phyloP scores from a whole-genome alignment of 2,888 invertebrate genomes.

The Nymphalis c-album region DNA sequence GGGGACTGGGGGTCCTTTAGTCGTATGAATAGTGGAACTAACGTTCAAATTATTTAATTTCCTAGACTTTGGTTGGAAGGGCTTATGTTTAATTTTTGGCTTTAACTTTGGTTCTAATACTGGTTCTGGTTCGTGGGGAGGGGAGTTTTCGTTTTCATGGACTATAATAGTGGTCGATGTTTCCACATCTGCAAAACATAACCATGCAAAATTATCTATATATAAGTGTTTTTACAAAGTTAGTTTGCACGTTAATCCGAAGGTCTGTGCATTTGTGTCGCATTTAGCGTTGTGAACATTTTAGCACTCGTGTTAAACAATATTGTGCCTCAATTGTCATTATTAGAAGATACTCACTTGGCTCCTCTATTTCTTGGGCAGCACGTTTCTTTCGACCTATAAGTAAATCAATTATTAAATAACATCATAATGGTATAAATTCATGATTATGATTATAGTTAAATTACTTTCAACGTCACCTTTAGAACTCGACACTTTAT shows the following conservation, averaged over 20 bases:
- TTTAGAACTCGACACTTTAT: conserved; percentile 85
- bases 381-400: conserved; percentile 50
- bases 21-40: conserved; percentile 53
- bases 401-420: conserved; percentile 8
- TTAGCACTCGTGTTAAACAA: conserved; percentile 45
- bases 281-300: conserved; percentile 40
- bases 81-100: conserved; percentile 62
- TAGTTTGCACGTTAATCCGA: conserved; percentile 42
- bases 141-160: conserved; percentile 45
- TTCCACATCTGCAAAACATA: conserved; percentile 73
- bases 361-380: conserved; percentile 34
- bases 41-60: conserved; percentile 57
- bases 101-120: conserved; percentile 58
- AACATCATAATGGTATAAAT: too few relatives aligned
- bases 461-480: conserved; percentile 47
- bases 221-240: conserved; percentile 49
- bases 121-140: conserved; percentile 44
- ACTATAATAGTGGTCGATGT: conserved; percentile 62
- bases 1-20: conserved; percentile 65
- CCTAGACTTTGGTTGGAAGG: conserved; percentile 56
- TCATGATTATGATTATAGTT: too few relatives aligned
- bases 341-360: conserved; percentile 39
- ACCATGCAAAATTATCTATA: conserved; percentile 71
- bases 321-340: conserved; percentile 34
- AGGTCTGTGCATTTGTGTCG: conserved; percentile 31